Conservation (phyloP, 2,888 invertebrate genomes). For the Orthonevra nobilis region DNA sequence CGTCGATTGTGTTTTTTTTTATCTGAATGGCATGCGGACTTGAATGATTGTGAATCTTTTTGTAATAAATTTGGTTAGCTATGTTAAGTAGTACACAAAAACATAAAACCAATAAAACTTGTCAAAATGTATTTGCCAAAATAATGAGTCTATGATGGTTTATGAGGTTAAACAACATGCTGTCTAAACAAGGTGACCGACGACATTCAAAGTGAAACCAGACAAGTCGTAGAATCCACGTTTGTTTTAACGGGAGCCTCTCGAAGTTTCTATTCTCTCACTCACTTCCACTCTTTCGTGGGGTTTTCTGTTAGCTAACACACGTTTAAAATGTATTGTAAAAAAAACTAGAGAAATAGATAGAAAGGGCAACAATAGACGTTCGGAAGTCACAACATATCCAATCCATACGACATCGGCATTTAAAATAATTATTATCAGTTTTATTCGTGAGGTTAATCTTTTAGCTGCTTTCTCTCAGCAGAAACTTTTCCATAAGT, state of each 20-base stretch:
- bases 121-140: too few relatives aligned
- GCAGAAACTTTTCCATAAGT: too few relatives aligned
- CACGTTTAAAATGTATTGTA: too few relatives aligned
- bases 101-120: neutral
- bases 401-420: neutral
- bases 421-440: constrained; percentile 23
- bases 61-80: neutral
- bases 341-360: too few relatives aligned
- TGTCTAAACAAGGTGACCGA: constrained; percentile 14
- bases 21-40: too few relatives aligned
- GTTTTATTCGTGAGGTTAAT: constrained; percentile 22
- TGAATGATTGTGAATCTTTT: too few relatives aligned
- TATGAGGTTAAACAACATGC: too few relatives aligned
- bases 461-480: constrained; percentile 15
- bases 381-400: neutral
- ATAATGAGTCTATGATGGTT: too few relatives aligned
- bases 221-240: constrained; percentile 16
- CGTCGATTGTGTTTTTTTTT: constrained; percentile 1
- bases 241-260: neutral
- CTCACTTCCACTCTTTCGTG: neutral
- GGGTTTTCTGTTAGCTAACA: constrained; percentile 30
- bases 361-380: constrained; percentile 13
- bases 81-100: constrained; percentile 14
- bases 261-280: constrained; percentile 10
- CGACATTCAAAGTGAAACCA: neutral